These are phyloP conservation scores for Parnassius apollo DNA, from an alignment of 2,888 invertebrate species.

Conservation along the genomic window DNA sequence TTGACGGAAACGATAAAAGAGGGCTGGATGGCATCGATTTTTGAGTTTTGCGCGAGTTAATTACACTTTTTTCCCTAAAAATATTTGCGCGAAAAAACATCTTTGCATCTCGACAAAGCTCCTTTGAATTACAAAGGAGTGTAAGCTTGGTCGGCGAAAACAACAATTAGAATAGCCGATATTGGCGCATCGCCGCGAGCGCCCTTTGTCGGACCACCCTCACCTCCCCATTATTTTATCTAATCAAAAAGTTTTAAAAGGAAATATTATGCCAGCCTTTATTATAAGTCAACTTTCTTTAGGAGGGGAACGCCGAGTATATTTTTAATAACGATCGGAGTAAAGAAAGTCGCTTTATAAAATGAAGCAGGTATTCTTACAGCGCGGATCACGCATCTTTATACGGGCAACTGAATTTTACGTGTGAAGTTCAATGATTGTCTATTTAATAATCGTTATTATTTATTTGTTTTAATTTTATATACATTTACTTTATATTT, in stretches of 20 bases:
- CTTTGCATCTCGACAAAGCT: conserved; percentile 27
- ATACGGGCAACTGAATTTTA: conserved; percentile 39
- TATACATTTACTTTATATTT: no score
- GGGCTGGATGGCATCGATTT: conserved; percentile 43
- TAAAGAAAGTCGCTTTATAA: conserved; percentile 60
- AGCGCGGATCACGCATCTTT: conserved; percentile 3
- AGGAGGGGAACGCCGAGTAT: conserved; percentile 72
- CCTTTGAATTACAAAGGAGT: conserved; percentile 61
- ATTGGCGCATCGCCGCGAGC: conserved; percentile 71
- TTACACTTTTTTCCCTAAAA: conserved; percentile 16
- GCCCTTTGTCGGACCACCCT: conserved; percentile 51
- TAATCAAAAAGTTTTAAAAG: conserved; percentile 83
- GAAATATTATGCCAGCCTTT: conserved; percentile 81
- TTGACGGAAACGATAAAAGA: conserved; percentile 34
- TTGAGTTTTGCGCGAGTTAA: conserved; percentile 60
- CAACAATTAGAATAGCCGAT: conserved; percentile 79
- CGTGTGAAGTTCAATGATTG: conserved; percentile 47
- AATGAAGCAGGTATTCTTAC: conserved; percentile 47
- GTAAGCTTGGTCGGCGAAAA: conserved; percentile 69
- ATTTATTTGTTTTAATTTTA: no score
- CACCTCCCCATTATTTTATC: conserved; percentile 80
- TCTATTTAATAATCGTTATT: conserved; percentile 22
- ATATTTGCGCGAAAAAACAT: conserved; percentile 17
- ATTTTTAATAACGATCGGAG: conserved; percentile 78
- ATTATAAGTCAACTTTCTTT: conserved; percentile 80